Percentiles rank a stretch among this genome's conserved stretches.
Conservation (phyloP, 1,140 invertebrate species). For the Drosophila nikananu region DNA sequence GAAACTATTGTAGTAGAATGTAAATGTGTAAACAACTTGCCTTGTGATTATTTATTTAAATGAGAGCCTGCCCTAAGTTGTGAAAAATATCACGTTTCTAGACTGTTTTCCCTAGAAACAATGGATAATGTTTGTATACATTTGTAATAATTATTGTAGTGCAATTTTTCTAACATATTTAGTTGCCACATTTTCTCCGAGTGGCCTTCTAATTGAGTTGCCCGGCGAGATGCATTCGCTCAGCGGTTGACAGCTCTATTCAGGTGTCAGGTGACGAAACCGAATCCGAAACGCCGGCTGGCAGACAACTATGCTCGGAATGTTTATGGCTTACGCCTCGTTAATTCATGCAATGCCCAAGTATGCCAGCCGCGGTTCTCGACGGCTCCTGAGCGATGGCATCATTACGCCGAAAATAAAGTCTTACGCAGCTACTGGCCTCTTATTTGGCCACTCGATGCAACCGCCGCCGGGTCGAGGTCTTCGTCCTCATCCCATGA, state of each 20-base stretch:
- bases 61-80: neutral
- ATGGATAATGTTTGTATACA: neutral
- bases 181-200: neutral
- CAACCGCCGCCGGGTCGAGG: conserved; percentile 14
- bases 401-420: conserved; percentile 71
- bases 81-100: conserved; percentile 5
- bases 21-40: neutral
- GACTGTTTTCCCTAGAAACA: neutral
- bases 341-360: conserved; percentile 45
- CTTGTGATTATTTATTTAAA: conserved; percentile 1
- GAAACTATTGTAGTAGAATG: neutral
- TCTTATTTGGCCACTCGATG: conserved; percentile 49
- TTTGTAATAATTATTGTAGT: neutral
- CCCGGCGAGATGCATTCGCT: conserved; percentile 33
- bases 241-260: conserved; percentile 66
- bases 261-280: conserved; percentile 61
- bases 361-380: conserved; percentile 16
- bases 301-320: conserved; percentile 54
- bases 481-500: conserved; percentile 12
- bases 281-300: conserved; percentile 37
- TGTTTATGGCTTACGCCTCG: conserved; percentile 53
- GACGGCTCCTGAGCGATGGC: conserved; percentile 27
- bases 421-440: conserved; percentile 56
- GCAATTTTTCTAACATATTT: neutral
- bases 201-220: conserved; percentile 47